Base-by-base conservation (phyloP, 2,888 invertebrate species). In the Drosophila putrida region DNA sequence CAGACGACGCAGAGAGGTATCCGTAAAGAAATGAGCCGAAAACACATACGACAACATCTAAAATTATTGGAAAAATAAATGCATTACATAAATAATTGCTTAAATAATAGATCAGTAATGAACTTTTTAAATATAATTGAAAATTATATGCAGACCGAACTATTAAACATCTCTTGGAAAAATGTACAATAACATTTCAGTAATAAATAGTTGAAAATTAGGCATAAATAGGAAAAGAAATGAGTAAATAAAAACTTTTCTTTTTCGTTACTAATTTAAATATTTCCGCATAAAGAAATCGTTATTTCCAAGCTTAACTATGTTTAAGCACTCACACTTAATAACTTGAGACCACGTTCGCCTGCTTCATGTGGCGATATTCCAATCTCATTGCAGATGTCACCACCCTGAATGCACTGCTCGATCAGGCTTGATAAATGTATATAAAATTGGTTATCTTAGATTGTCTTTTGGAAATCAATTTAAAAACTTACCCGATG, bases 1-100 rank as follows among this genome's bases (percentile, higher is more conserved):
- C 90, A 98, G 94, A 80, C 96, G 95, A 83, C 95, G 94, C 77
- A 98, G 93, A 58, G 98, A 96, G 87, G 97, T 96, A 75, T 96
- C 95, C 91, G 97, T 96, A 69, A 98, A 95, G 93, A 98, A 98
- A 92, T 98, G 98, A 0, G 97, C 96, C 8, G 98, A 97, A 93
- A 98, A 98, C 74, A 98, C 97, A 91, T 96, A 96, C 4, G 98
- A 97, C 55, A 99, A 93, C 80, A 92, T 92, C 92, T 92, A 57
- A 0, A 66, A 50, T 20, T 9, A n/a, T 15, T 11, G 36, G 46
- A 39, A 5, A 13, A 55, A 25, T 10, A 20, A 9, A 10, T n/a
- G 6, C 25, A 43, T 25, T 43, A 6, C 6, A 38, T 28, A 20
- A 20, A 20, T 20, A 20, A 20, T 3, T 20, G 20, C 20, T 20